Percentiles rank a stretch among this genome's conserved stretches.
phyloP scores from a whole-genome alignment of 2,113 vertebrate species.

The Pelecanus crispus region DNA sequence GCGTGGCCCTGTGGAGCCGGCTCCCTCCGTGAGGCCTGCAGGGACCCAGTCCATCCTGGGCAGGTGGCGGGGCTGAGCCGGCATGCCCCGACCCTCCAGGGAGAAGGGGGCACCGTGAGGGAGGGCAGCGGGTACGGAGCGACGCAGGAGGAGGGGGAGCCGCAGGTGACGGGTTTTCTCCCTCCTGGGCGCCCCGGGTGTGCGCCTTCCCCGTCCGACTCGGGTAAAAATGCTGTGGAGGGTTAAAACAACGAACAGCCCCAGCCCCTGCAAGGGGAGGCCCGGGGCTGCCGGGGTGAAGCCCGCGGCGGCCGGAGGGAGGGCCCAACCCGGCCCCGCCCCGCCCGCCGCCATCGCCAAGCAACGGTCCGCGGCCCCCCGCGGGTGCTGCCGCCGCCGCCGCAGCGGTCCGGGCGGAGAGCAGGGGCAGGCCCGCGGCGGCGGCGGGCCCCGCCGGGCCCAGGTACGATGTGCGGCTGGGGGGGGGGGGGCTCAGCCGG shows the following conservation, averaged over 20 bases:
- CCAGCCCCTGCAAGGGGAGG: too few species aligned
- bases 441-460: background rate
- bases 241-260: background rate
- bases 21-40: accelerated
- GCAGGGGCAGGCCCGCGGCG: background rate
- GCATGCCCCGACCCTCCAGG: background rate
- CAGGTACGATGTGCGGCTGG: background rate
- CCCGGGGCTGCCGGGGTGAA: accelerated
- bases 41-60: accelerated
- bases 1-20: accelerated
- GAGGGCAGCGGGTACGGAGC: background rate
- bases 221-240: too few species aligned
- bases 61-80: background rate
- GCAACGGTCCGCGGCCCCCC: background rate
- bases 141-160: too few species aligned
- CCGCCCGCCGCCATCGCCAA: background rate
- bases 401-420: too few species aligned
- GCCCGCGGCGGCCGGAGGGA: background rate
- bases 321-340: background rate
- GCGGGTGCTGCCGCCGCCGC: too few species aligned
- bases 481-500: too few species aligned
- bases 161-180: accelerated
- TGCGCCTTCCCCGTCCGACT: too few species aligned
- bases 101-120: background rate
- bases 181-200: too few species aligned